Evolutionary conservation across 2,888 invertebrate genomes (phyloP).

Genomic region (Cancer borealis): DNA sequence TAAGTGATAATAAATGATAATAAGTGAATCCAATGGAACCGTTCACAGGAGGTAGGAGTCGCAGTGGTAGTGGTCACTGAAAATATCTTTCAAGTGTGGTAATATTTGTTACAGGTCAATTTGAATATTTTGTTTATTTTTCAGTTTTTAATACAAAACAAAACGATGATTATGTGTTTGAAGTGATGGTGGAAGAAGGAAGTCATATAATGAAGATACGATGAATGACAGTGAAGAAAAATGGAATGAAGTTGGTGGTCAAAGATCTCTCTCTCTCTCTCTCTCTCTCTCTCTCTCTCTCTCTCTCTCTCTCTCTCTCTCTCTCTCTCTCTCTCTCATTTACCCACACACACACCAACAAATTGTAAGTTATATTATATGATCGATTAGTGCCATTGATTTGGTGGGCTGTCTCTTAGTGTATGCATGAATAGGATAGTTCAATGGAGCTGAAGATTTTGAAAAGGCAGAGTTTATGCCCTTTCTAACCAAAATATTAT

Average conservation of each 20-base stretch:
- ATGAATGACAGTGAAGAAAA: not conserved
- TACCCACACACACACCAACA: not conserved
- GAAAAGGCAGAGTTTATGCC: not conserved
- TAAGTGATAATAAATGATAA: no score
- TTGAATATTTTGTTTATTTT: not conserved
- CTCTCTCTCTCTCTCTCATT: not conserved
- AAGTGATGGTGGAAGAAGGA: not conserved
- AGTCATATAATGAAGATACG: not conserved
- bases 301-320: no score
- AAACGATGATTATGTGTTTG: not conserved
- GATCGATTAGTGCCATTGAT: constrained; percentile 70
- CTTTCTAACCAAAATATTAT: constrained; percentile 31
- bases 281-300: no score
- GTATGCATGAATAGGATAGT: constrained; percentile 5
- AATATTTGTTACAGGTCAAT: not conserved
- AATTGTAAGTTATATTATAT: not conserved
- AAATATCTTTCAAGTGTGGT: not conserved
- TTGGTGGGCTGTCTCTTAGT: constrained; percentile 58
- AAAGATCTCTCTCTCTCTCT: no score
- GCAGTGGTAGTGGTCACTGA: not conserved
- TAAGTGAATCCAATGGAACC: no score
- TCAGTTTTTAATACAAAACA: not conserved
- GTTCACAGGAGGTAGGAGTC: no score
- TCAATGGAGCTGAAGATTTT: not conserved
- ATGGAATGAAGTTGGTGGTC: not conserved